phyloP scores from a whole-genome alignment of 2,113 vertebrate species.

The Mirza zaza region DNA sequence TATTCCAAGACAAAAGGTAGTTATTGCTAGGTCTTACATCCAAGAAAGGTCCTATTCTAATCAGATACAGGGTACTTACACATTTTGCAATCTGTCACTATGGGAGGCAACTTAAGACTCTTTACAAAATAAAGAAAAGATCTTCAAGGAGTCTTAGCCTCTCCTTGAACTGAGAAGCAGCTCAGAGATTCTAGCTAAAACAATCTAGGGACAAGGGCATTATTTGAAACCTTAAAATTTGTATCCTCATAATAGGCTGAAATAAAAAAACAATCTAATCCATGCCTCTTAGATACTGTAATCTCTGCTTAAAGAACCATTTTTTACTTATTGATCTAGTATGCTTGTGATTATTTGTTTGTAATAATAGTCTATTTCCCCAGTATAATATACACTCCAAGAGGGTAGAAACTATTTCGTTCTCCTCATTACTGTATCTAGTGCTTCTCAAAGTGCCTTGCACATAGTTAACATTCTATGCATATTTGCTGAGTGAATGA shows the following conservation, averaged over 20 bases:
- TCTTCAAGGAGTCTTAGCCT: not conserved
- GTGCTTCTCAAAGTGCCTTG: not conserved
- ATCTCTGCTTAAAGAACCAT: not conserved
- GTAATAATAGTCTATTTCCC: not conserved
- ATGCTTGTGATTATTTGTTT: conserved; percentile 15
- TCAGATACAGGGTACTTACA: not conserved
- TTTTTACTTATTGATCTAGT: not conserved
- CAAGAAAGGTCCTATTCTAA: not conserved
- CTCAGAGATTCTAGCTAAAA: not conserved
- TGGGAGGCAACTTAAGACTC: not conserved
- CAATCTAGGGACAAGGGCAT: not conserved
- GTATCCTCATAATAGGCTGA: too few species aligned
- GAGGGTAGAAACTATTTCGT: not conserved
- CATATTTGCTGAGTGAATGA: conserved; percentile 32
- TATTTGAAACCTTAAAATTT: too few species aligned
- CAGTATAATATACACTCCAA: not conserved
- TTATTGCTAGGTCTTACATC: conserved; percentile 9
- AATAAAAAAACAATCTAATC: not conserved
- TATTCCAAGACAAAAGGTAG: not conserved
- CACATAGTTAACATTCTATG: not conserved
- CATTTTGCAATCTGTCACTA: not conserved
- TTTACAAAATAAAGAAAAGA: conserved; percentile 59
- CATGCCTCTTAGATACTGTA: not conserved
- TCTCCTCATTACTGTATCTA: not conserved
- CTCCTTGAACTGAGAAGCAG: not conserved